Conservation (phyloP, 2,113 vertebrate genomes). For the Cygnus buccinator region DNA sequence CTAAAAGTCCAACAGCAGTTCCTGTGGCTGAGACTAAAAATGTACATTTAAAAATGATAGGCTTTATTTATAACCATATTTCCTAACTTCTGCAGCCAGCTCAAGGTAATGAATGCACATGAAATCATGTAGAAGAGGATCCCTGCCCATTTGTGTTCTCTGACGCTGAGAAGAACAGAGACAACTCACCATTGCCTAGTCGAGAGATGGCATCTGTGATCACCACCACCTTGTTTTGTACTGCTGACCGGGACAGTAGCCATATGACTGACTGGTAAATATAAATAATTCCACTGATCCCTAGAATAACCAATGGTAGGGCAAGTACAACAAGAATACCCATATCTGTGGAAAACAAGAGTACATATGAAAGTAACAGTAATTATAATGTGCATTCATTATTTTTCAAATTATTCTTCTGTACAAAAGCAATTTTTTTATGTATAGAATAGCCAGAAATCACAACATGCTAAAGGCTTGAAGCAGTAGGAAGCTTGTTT, state of each 20-base stretch:
- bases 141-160: neutral
- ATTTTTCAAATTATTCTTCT: neutral
- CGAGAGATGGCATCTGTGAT: constrained; percentile 93
- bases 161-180: neutral
- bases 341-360: constrained; percentile 79
- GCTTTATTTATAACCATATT: neutral
- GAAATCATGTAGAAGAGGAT: neutral
- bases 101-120: neutral
- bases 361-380: neutral
- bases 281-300: constrained; percentile 88
- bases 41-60: neutral
- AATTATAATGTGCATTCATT: neutral
- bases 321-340: constrained; percentile 78
- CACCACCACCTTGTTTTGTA: constrained; percentile 95
- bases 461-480: neutral
- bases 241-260: constrained; percentile 89
- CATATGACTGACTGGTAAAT: constrained; percentile 88
- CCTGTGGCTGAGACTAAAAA: neutral
- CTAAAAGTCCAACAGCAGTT: neutral
- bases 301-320: constrained; percentile 86
- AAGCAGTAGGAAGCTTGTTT: neutral
- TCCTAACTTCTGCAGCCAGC: neutral
- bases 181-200: constrained; percentile 88
- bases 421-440: neutral
- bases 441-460: neutral